A percentile compares a stretch with the other conserved stretches of the same genome.
Conservation (phyloP, 1,140 invertebrate genomes). For the Maniola jurtina region DNA sequence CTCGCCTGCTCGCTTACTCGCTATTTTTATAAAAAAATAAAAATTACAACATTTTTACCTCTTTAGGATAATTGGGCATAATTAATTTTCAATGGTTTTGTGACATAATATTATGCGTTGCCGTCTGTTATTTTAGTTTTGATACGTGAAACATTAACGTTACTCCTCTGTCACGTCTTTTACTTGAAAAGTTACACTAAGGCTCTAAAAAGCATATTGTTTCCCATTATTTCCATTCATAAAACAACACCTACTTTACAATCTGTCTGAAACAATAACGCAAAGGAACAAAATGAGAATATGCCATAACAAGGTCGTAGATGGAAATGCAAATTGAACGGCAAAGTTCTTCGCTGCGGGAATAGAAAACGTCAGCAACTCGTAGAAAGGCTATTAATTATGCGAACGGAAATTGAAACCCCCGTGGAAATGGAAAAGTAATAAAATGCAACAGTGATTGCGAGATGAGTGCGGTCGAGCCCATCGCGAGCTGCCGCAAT, state of each 20-base stretch:
- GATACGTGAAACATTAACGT: too few species aligned
- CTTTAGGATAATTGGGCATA: too few species aligned
- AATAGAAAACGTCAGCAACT: slow-evolving; percentile 68
- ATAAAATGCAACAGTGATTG: slow-evolving; percentile 76
- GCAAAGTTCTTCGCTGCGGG: slow-evolving; percentile 62
- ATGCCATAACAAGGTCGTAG: slow-evolving; percentile 53
- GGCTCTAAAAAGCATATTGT: too few species aligned
- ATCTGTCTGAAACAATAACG: background rate
- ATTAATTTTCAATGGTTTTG: too few species aligned
- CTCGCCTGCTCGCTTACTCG: too few species aligned
- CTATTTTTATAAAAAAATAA: too few species aligned
- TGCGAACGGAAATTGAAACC: slow-evolving; percentile 76
- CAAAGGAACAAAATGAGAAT: slow-evolving; percentile 33
- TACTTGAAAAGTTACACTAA: too few species aligned
- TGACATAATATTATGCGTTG: too few species aligned
- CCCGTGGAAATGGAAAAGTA: slow-evolving; percentile 76
- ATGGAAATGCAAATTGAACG: slow-evolving; percentile 67
- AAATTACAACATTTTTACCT: too few species aligned
- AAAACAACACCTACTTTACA: background rate
- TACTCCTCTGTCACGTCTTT: too few species aligned
- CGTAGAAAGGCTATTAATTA: slow-evolving; percentile 75
- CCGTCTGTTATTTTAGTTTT: too few species aligned
- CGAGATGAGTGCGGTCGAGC: slow-evolving; percentile 59
- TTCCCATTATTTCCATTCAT: too few species aligned
- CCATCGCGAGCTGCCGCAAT: slow-evolving; percentile 33